Conservation (phyloP, 2,888 invertebrate genomes). For the Mycalesis mineus region DNA sequence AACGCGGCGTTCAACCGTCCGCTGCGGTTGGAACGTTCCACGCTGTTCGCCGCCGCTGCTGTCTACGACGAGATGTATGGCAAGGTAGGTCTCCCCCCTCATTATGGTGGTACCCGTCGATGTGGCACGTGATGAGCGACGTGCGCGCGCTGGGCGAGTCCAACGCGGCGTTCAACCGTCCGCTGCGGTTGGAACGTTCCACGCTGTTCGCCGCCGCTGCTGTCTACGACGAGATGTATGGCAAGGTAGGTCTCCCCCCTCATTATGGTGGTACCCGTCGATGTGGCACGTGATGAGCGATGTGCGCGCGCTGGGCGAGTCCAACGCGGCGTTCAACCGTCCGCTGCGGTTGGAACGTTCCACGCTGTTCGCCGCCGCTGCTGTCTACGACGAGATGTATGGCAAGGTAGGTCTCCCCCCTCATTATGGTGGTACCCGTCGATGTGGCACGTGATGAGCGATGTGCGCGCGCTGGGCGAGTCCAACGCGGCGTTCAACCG, state of each 20-base stretch:
- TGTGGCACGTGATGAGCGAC: too few species aligned
- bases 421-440: conserved; percentile 93
- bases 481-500: conserved; percentile 91
- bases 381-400: conserved; percentile 94
- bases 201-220: conserved; percentile 92
- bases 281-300: too few species aligned
- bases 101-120: too few species aligned
- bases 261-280: too few species aligned
- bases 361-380: conserved; percentile 90
- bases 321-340: conserved; percentile 91
- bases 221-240: conserved; percentile 94
- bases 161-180: conserved; percentile 91
- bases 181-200: conserved; percentile 85
- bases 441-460: conserved; percentile 96
- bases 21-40: conserved; percentile 85
- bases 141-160: conserved; percentile 96
- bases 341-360: conserved; percentile 86
- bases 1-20: conserved; percentile 92
- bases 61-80: conserved; percentile 95
- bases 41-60: conserved; percentile 91
- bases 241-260: too few species aligned
- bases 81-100: too few species aligned
- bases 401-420: conserved; percentile 82
- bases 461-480: conserved; percentile 95
- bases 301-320: conserved; percentile 96